Evolutionary conservation across 2,113 vertebrate species (phyloP).

Genomic region (Nymphicus hollandicus): DNA sequence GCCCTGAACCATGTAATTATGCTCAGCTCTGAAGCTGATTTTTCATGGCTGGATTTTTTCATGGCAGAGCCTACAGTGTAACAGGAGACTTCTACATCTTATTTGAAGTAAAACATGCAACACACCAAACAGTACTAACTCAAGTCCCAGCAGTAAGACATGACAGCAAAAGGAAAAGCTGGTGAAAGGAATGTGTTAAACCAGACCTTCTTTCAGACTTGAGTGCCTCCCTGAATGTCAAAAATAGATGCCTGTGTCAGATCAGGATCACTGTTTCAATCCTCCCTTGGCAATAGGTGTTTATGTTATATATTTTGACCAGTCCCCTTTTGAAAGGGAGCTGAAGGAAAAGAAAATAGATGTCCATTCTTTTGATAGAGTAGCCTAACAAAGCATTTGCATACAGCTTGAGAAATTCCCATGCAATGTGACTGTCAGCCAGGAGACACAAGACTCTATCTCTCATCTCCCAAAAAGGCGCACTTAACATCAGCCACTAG

Average conservation of each 20-base stretch:
- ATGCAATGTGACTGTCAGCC: not conserved
- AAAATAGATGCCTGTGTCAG: constrained; percentile 42
- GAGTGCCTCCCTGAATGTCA: not conserved
- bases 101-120: not conserved
- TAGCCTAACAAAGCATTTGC: not conserved
- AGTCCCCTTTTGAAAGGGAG: not conserved
- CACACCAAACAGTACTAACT: not conserved
- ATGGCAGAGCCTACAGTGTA: not conserved
- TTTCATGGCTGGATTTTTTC: not conserved
- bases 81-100: not conserved
- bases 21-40: not conserved
- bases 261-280: not conserved
- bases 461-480: not conserved
- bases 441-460: not conserved
- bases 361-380: not conserved
- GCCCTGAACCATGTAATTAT: not conserved
- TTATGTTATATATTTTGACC: not conserved
- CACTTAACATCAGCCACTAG: not conserved
- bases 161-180: not conserved
- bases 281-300: not conserved
- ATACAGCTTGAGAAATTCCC: not conserved
- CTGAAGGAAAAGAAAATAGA: not conserved
- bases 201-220: not conserved
- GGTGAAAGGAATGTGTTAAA: constrained; percentile 27
- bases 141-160: not conserved